phyloP scores from a whole-genome alignment of 2,797 vertebrate genomes.

The Peromyscus attwateri region DNA sequence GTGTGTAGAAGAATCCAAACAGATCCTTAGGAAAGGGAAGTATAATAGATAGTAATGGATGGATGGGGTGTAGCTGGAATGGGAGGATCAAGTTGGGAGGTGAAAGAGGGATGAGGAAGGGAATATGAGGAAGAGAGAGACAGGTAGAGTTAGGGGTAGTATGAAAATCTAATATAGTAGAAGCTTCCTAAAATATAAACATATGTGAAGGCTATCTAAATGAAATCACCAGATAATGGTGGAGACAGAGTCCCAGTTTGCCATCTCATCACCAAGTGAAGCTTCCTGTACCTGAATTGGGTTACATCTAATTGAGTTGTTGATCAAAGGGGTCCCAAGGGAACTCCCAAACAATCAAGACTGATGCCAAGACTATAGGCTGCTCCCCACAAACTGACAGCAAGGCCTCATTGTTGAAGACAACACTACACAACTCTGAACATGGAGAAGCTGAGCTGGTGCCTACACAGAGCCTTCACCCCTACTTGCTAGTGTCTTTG shows the following conservation, averaged over 20 bases:
- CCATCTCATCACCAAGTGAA: background rate
- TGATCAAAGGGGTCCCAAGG: background rate
- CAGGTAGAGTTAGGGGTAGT: background rate
- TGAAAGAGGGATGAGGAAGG: background rate
- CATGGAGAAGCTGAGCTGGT: background rate
- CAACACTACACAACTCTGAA: background rate
- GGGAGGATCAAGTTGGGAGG: background rate
- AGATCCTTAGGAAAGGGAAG: background rate
- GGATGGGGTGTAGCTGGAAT: background rate
- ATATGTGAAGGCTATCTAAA: background rate
- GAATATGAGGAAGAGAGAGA: background rate
- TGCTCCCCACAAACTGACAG: background rate
- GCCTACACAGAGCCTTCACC: background rate
- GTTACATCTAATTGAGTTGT: background rate
- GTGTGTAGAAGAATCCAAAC: too few species aligned
- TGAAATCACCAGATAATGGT: background rate
- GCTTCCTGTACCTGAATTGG: background rate
- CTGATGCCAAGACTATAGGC: background rate
- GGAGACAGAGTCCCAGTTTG: background rate
- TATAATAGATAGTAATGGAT: background rate
- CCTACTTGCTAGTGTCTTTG: background rate
- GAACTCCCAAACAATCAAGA: background rate
- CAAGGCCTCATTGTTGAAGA: background rate
- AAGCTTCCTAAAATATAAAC: too few species aligned
- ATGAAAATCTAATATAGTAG: background rate